phyloP scores from a whole-genome alignment of 1,140 invertebrate species.

The Leptopilina clavipes region DNA sequence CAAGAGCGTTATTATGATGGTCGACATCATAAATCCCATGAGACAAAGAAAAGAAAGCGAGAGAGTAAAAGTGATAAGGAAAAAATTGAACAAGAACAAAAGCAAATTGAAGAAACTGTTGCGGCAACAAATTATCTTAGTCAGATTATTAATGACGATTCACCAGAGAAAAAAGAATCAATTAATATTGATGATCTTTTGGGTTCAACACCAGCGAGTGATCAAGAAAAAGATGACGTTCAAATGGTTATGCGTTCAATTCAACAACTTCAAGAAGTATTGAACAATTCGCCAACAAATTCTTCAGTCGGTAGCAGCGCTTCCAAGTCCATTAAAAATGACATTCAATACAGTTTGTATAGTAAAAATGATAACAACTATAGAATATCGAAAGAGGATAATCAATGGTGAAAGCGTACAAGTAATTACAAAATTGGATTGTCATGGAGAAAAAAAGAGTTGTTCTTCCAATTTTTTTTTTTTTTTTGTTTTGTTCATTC shows the following conservation, averaged over 20 bases:
- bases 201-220: conserved; percentile 53
- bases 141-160: conserved; percentile 73
- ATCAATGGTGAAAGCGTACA: conserved; percentile 60
- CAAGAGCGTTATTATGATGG: conserved; percentile 61
- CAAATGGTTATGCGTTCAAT: conserved; percentile 70
- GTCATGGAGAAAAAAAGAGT: neutral
- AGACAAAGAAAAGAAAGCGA: conserved; percentile 59
- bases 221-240: conserved; percentile 69
- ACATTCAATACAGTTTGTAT: conserved; percentile 61
- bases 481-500: neutral
- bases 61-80: conserved; percentile 58
- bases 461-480: neutral
- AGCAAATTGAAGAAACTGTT: conserved; percentile 71
- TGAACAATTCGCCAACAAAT: conserved; percentile 65
- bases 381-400: conserved; percentile 64
- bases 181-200: conserved; percentile 53
- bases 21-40: conserved; percentile 61
- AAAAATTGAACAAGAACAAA: conserved; percentile 68
- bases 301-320: conserved; percentile 58
- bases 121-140: conserved; percentile 74
- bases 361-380: conserved; percentile 69
- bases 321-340: conserved; percentile 55
- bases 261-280: conserved; percentile 64
- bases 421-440: conserved; percentile 19
- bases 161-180: conserved; percentile 46